phyloP scores from a whole-genome alignment of 2,113 vertebrate genomes.

The Lophochroa leadbeateri region DNA sequence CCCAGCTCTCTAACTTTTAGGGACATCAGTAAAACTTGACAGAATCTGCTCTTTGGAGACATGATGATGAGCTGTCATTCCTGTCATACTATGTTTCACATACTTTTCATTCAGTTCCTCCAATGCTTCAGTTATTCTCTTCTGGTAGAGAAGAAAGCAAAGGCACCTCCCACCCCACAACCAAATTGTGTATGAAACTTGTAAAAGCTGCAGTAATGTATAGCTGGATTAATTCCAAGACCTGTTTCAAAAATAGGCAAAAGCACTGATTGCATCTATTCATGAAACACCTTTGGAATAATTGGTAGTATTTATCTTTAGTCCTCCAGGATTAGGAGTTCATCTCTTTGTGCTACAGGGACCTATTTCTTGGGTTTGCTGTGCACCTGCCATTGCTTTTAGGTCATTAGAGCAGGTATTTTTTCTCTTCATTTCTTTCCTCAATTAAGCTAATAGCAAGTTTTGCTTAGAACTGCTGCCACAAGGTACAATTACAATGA shows the following conservation, averaged over 20 bases:
- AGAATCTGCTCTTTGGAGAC: not conserved
- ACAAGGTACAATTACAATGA: conserved; percentile 34
- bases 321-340: not conserved
- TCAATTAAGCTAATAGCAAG: conserved; percentile 57
- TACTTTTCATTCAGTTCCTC: not conserved
- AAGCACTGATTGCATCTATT: not conserved
- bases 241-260: fast-evolving
- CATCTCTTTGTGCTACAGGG: not conserved
- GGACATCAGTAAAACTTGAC: not conserved
- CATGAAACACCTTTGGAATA: not conserved
- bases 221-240: not conserved
- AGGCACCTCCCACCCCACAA: not conserved
- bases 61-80: fast-evolving
- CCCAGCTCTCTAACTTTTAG: not conserved
- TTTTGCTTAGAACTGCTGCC: conserved; percentile 28
- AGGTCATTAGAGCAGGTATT: not conserved
- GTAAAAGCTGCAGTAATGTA: not conserved
- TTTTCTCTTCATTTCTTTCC: not conserved
- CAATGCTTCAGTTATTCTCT: not conserved
- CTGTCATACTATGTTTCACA: fast-evolving
- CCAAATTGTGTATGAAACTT: not conserved
- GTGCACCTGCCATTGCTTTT: not conserved
- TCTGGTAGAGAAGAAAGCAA: not conserved
- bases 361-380: not conserved
- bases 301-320: not conserved